Evolutionary conservation across 2,113 vertebrate genomes (phyloP).

Genomic region (Notothenia rossii): DNA sequence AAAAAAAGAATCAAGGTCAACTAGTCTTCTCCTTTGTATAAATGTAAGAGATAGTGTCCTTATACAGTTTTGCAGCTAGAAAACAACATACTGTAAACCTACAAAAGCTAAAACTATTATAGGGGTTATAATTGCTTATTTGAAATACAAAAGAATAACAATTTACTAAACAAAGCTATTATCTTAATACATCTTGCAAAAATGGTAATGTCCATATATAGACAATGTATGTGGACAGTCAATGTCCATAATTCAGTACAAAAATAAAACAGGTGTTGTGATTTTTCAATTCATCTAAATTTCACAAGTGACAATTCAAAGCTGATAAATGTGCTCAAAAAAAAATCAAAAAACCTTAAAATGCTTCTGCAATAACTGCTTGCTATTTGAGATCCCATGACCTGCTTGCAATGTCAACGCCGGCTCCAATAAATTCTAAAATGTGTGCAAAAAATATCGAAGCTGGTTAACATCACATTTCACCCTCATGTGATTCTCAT

Average conservation of each 20-base stretch:
- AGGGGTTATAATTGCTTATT: not conserved
- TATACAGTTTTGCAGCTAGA: not conserved
- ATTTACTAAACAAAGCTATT: not conserved
- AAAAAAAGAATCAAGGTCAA: too few species aligned
- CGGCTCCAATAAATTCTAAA: slow-evolving; percentile 6
- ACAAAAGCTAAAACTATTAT: not conserved
- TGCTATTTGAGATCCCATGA: slow-evolving; percentile 11
- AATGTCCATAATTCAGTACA: not conserved
- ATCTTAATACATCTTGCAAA: not conserved
- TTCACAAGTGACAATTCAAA: slow-evolving; percentile 21
- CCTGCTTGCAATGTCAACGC: not conserved
- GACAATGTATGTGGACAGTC: too few species aligned
- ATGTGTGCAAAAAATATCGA: slow-evolving; percentile 50
- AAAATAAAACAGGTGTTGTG: not conserved
- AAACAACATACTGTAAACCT: not conserved
- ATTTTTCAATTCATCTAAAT: slow-evolving; percentile 1
- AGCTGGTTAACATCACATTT: slow-evolving; percentile 67
- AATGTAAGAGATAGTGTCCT: not conserved
- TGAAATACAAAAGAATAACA: not conserved
- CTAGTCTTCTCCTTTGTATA: too few species aligned
- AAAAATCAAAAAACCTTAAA: not conserved
- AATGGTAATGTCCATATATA: not conserved
- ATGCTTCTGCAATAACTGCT: not conserved
- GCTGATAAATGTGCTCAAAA: not conserved
- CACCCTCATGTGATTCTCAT: slow-evolving; percentile 64